phyloP scores from a whole-genome alignment of 2,888 invertebrate species.

The Ophion ellenae region DNA sequence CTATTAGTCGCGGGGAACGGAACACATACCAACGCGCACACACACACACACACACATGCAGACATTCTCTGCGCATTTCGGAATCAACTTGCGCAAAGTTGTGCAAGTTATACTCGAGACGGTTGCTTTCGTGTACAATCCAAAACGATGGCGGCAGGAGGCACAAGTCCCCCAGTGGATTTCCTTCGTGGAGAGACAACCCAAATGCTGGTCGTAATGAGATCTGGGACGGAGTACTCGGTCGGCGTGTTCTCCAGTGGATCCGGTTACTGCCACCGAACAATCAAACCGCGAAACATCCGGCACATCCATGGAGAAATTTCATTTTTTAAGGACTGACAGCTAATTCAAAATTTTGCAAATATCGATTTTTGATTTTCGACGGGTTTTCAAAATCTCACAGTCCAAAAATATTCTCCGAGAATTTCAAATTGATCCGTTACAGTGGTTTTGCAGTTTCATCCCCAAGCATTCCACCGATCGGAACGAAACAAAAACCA shows the following conservation, averaged over 20 bases:
- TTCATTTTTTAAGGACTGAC: neutral
- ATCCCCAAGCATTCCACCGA: too few species aligned
- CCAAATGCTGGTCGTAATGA: neutral
- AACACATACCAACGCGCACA: neutral
- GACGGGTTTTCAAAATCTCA: too few species aligned
- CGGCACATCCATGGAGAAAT: neutral
- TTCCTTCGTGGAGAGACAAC: neutral
- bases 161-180: neutral
- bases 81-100: neutral
- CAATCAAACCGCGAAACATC: neutral
- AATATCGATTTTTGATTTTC: too few species aligned
- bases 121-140: neutral
- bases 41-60: neutral
- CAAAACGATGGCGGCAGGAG: neutral
- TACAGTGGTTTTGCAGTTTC: too few species aligned
- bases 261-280: neutral
- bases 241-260: neutral
- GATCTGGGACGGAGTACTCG: neutral
- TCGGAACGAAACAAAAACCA: too few species aligned
- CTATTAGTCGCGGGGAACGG: constrained; percentile 43
- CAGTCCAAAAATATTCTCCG: too few species aligned
- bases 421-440: too few species aligned
- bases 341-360: too few species aligned
- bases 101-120: neutral
- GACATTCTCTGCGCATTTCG: neutral